Conservation (phyloP, 2,888 invertebrate species). For the Rhyacophila evoluta region DNA sequence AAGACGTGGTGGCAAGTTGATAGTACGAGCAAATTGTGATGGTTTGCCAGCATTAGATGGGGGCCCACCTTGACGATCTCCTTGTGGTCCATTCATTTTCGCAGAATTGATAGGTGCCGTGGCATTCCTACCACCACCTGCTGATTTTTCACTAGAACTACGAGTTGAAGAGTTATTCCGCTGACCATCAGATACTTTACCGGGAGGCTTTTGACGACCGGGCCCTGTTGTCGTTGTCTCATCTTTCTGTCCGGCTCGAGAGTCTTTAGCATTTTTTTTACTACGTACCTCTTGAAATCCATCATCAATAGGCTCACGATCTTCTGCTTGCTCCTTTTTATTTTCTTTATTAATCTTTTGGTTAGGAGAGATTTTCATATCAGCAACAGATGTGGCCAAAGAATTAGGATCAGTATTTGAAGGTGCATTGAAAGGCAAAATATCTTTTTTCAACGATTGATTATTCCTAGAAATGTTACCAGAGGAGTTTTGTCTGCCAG, state of each 20-base stretch:
- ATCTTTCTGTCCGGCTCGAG: conserved; percentile 57
- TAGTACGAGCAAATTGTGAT: conserved; percentile 62
- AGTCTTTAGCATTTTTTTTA: conserved; percentile 79
- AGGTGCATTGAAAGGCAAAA: conserved; percentile 41
- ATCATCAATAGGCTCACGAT: conserved; percentile 70
- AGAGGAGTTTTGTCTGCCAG: conserved; percentile 60
- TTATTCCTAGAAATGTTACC: conserved; percentile 57
- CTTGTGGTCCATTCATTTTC: conserved; percentile 59
- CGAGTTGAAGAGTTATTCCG: conserved; percentile 66
- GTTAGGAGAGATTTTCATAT: conserved; percentile 61
- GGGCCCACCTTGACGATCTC: conserved; percentile 67
- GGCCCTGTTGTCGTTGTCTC: conserved; percentile 36
- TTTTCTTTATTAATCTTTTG: conserved; percentile 67
- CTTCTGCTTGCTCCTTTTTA: conserved; percentile 59
- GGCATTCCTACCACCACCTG: conserved; percentile 50
- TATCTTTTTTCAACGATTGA: conserved; percentile 58
- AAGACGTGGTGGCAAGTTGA: conserved; percentile 81
- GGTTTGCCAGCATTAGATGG: conserved; percentile 60
- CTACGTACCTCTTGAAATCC: conserved; percentile 89
- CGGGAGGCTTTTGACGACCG: conserved; percentile 63
- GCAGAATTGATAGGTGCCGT: conserved; percentile 39
- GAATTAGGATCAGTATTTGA: conserved; percentile 67
- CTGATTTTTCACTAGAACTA: conserved; percentile 63
- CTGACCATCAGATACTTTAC: conserved; percentile 57
- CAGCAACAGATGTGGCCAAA: conserved; percentile 60